Percentiles rank a stretch among this genome's conserved stretches.
These are phyloP conservation scores for Selenia dentaria DNA, from an alignment of 2,888 invertebrate species.

Conservation along the genomic window DNA sequence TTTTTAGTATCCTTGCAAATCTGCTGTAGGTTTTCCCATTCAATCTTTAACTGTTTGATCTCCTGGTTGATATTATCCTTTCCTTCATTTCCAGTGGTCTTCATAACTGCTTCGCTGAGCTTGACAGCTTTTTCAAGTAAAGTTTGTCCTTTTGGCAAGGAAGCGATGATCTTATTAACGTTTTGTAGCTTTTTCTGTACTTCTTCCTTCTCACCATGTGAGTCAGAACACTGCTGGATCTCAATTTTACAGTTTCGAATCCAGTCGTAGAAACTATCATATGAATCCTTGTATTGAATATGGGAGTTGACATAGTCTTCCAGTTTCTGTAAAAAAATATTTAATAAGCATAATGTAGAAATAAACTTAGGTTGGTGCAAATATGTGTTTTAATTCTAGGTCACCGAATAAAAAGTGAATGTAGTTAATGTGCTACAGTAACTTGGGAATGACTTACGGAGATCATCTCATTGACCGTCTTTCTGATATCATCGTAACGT, in stretches of 20 bases:
- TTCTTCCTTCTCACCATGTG: constrained; percentile 93
- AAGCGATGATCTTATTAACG: constrained; percentile 87
- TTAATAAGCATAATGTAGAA: too few relatives aligned
- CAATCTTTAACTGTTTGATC: constrained; percentile 90
- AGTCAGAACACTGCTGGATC: constrained; percentile 93
- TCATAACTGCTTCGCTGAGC: constrained; percentile 89
- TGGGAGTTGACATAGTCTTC: constrained; percentile 94
- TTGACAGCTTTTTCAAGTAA: constrained; percentile 90
- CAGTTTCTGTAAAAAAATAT: constrained; percentile 80
- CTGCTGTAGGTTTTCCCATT: constrained; percentile 92
- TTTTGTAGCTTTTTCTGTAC: constrained; percentile 91
- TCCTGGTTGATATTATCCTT: constrained; percentile 93
- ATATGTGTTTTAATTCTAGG: too few relatives aligned
- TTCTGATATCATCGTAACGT: constrained; percentile 89
- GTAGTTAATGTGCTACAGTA: too few relatives aligned
- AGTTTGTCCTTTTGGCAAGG: constrained; percentile 88
- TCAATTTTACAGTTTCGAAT: constrained; percentile 91
- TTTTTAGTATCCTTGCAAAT: constrained; percentile 91
- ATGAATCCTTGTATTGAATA: constrained; percentile 93
- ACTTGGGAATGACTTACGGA: constrained; percentile 82
- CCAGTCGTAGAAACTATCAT: constrained; percentile 94
- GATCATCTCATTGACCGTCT: constrained; percentile 87
- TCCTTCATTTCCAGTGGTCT: constrained; percentile 92
- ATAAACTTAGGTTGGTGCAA: too few relatives aligned
- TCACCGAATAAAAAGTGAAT: too few relatives aligned